These are phyloP conservation scores for Seira musarum DNA, from an alignment of 2,888 invertebrate species.

Conservation along the genomic window DNA sequence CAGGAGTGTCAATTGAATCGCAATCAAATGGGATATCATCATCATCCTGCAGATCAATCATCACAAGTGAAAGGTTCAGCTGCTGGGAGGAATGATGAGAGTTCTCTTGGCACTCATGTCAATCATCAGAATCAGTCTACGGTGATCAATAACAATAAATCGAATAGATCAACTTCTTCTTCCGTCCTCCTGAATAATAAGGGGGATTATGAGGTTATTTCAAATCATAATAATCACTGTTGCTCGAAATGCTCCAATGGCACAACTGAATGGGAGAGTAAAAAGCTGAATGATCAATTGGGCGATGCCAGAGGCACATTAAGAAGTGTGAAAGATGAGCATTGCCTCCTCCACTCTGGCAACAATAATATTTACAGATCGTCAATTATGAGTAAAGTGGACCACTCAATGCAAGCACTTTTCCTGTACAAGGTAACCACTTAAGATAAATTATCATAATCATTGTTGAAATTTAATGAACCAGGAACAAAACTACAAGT, in stretches of 20 bases:
- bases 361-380: constrained; percentile 39
- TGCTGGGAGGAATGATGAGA: constrained; percentile 28
- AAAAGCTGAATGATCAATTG: constrained; percentile 19
- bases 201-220: constrained; percentile 34
- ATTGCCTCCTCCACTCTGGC: constrained; percentile 27
- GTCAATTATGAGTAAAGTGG: constrained; percentile 50
- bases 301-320: constrained; percentile 45
- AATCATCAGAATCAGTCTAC: constrained; percentile 36
- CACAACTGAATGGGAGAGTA: constrained; percentile 42
- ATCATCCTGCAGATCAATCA: constrained; percentile 31
- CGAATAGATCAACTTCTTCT: constrained; percentile 45
- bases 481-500: neutral
- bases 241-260: constrained; percentile 32
- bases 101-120: constrained; percentile 43
- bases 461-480: neutral
- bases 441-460: neutral
- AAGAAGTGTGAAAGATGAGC: constrained; percentile 33
- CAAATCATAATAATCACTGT: constrained; percentile 33
- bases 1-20: constrained; percentile 56
- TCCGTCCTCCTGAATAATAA: constrained; percentile 26
- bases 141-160: constrained; percentile 35
- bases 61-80: constrained; percentile 42
- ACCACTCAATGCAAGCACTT: constrained; percentile 61
- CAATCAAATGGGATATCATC: constrained; percentile 43
- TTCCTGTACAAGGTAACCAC: constrained; percentile 61